Conservation (phyloP, 1,140 invertebrate genomes). For the Macrocentrus cingulum region DNA sequence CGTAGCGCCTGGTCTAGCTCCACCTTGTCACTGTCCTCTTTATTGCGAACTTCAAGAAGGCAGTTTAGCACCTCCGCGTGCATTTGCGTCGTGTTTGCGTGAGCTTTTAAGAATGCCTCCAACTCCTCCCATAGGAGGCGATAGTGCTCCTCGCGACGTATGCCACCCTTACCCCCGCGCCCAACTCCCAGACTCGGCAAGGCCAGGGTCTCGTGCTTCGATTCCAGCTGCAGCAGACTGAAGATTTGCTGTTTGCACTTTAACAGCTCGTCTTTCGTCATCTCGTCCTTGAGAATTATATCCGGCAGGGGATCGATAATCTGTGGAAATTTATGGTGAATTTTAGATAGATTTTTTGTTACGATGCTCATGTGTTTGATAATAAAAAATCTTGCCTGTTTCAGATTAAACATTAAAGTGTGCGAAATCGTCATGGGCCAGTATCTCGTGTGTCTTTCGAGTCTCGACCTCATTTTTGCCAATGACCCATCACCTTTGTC, state of each 20-base stretch:
- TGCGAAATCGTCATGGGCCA: constrained; percentile 92
- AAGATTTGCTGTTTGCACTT: constrained; percentile 88
- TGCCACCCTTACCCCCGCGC: constrained; percentile 62
- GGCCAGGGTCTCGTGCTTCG: constrained; percentile 79
- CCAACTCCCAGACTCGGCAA: constrained; percentile 63
- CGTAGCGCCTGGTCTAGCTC: constrained; percentile 65
- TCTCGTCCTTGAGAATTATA: constrained; percentile 78
- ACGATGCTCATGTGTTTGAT: constrained; percentile 16
- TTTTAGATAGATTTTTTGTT: not conserved
- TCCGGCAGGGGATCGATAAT: constrained; percentile 78
- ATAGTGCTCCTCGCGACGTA: constrained; percentile 85
- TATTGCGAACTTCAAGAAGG: constrained; percentile 76
- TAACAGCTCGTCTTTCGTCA: constrained; percentile 82
- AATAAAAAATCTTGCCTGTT: constrained; percentile 64
- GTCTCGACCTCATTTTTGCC: constrained; percentile 66
- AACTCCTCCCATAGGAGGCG: constrained; percentile 86
- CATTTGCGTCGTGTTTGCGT: constrained; percentile 64
- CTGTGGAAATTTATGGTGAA: constrained; percentile 60
- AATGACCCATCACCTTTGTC: constrained; percentile 56
- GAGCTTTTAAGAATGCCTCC: constrained; percentile 78
- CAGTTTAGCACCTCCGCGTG: constrained; percentile 83
- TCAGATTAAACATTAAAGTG: constrained; percentile 87
- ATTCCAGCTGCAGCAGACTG: constrained; percentile 78
- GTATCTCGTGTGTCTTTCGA: constrained; percentile 81
- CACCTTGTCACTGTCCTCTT: constrained; percentile 65